Conservation (phyloP, 2,888 invertebrate genomes). For the Troglohyphantes excavatus region DNA sequence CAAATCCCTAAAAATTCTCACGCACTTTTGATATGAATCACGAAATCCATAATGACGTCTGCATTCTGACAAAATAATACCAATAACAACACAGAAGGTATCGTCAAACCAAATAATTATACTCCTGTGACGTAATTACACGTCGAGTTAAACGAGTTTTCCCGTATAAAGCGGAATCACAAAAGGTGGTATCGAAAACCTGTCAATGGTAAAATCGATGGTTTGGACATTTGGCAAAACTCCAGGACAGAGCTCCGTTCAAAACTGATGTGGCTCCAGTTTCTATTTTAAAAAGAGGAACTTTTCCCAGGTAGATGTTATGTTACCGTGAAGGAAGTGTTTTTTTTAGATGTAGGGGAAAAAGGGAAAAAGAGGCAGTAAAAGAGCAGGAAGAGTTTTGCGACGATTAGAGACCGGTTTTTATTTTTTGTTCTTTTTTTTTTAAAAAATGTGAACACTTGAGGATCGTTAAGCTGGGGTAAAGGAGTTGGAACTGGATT, state of each 20-base stretch:
- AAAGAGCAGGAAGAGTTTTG: background rate
- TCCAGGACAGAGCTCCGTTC: constrained; percentile 3
- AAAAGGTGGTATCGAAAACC: constrained; percentile 62
- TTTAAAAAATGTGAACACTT: constrained; percentile 41
- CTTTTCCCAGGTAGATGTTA: constrained; percentile 35
- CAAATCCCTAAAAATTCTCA: background rate
- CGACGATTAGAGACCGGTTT: constrained; percentile 23
- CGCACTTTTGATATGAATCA: background rate
- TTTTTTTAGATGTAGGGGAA: background rate
- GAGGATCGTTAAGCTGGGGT: constrained; percentile 29
- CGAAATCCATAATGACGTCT: background rate
- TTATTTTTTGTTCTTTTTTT: constrained; percentile 21
- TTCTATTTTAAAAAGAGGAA: constrained; percentile 36
- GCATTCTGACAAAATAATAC: background rate
- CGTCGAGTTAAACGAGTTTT: constrained; percentile 22
- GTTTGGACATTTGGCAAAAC: constrained; percentile 48
- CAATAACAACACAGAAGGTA: background rate
- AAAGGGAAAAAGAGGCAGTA: background rate
- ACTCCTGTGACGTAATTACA: constrained; percentile 26
- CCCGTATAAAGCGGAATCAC: constrained; percentile 18
- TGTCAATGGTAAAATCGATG: constrained; percentile 72
- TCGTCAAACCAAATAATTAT: constrained; percentile 18
- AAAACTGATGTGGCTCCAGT: background rate
- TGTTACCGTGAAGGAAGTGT: constrained; percentile 13
- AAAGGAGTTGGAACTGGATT: background rate